phyloP scores from a whole-genome alignment of 2,113 vertebrate species.

The Trichechus manatus region DNA sequence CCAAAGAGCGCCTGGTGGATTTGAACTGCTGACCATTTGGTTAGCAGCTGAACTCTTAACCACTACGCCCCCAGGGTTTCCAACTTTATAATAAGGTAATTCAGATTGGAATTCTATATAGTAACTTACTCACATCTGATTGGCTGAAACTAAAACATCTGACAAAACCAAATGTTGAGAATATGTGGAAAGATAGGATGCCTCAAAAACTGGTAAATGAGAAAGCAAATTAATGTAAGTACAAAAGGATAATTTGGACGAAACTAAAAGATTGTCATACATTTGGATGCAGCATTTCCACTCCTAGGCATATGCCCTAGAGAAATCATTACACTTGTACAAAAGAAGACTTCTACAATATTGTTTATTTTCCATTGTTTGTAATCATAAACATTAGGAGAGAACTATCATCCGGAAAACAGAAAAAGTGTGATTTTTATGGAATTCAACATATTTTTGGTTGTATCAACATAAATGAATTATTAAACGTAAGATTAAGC shows the following conservation, averaged over 20 bases:
- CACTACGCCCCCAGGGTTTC: too few relatives aligned
- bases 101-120: background rate
- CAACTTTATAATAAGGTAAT: background rate
- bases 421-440: background rate
- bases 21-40: too few relatives aligned
- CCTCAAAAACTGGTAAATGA: background rate
- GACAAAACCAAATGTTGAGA: background rate
- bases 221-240: background rate
- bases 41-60: too few relatives aligned
- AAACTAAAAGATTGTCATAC: background rate
- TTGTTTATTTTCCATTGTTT: background rate
- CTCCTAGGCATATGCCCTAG: fast-evolving
- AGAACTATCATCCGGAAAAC: background rate
- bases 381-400: background rate
- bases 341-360: background rate
- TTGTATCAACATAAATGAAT: background rate
- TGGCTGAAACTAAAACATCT: background rate
- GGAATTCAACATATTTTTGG: background rate
- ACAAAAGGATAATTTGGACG: background rate
- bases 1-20: too few relatives aligned
- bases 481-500: background rate
- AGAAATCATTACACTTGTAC: background rate
- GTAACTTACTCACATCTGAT: background rate
- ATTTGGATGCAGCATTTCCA: background rate
- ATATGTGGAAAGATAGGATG: background rate